Evolutionary conservation across 2,113 vertebrate species (phyloP), one percentile per base, ranked within the genome.

Genomic region (Hoplias malabaricus): DNA sequence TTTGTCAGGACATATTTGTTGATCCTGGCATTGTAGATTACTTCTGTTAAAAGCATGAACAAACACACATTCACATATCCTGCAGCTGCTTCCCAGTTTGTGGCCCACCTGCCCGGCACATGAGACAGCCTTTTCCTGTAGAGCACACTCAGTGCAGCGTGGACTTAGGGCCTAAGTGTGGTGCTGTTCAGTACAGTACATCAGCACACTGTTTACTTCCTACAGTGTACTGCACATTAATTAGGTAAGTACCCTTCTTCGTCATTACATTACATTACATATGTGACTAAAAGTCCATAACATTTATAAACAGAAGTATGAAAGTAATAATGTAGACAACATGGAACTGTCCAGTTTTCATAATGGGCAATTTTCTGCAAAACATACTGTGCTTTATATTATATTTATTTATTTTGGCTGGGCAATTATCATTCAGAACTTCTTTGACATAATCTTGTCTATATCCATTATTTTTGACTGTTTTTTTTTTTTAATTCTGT

Each of bases 11-110:
- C 19, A 2, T 4, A 21, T 53, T 21, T 23, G n/a, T 23, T 9
- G n/a, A 23, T 9, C n/a, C 48, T 53, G 48, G n/a, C n/a, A 23
- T 53, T 53, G 48, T 53, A 53, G 4, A 7, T 5, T 16, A 46
- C 14, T 5, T 19, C 16, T 48, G 46, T 53, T 16, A 77, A 31
- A 66, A 46, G 10, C 27, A 56, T 13, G 36, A 36, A 61, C 36
- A 69, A 33, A 27, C 38, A 31, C 33, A 65, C 43, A 69, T 27
- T 59, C 62, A 75, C 65, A 75, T 50, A 75, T n/a, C 6, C 65
- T 82, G 83, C 89, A 91, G 90, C 88, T 91, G 90, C 85, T 92
- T 89, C 86, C 87, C 84, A 61, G 75, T 73, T 43, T 78, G 63
- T 25, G 62, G 57, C 75, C 73, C 80, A 85, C 75, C 83, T 80